A percentile compares a stretch with the other conserved stretches of the same genome.
These are phyloP conservation scores for Hippocampus abdominalis DNA, from an alignment of 2,113 vertebrate genomes.

Conservation along the genomic window DNA sequence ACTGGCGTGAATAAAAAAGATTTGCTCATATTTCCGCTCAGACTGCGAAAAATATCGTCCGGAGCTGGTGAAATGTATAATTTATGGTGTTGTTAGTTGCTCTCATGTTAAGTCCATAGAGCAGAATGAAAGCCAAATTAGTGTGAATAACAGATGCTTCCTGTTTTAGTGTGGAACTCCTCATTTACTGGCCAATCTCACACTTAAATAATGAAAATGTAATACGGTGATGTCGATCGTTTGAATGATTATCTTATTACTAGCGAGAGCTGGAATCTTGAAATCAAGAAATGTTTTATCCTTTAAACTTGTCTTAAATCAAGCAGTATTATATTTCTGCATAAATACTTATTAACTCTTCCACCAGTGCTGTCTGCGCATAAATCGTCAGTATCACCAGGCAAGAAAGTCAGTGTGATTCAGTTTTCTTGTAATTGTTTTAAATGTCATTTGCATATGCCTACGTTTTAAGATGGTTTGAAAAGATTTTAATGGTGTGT, in stretches of 20 bases:
- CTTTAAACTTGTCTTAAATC: background rate
- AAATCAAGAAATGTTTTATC: background rate
- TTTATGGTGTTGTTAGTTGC: slow-evolving; percentile 66
- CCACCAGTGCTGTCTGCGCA: background rate
- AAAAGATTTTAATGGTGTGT: too few relatives aligned
- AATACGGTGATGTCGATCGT: slow-evolving; percentile 11
- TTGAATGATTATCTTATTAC: slow-evolving; percentile 27
- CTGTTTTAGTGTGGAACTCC: slow-evolving; percentile 29
- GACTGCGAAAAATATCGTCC: slow-evolving; percentile 68
- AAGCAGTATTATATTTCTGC: background rate
- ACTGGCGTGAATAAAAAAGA: slow-evolving; percentile 70
- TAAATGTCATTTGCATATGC: background rate
- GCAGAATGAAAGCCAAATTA: slow-evolving; percentile 33
- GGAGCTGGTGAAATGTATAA: slow-evolving; percentile 61
- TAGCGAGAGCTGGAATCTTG: slow-evolving; percentile 30
- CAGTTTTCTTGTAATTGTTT: background rate
- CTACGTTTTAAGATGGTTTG: background rate
- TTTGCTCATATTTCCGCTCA: slow-evolving; percentile 67
- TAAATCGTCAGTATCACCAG: background rate
- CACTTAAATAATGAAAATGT: slow-evolving; percentile 50
- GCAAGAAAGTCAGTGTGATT: background rate
- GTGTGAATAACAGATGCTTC: slow-evolving; percentile 40
- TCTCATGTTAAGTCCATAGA: slow-evolving; percentile 24
- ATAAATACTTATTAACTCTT: background rate
- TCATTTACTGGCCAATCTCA: slow-evolving; percentile 44